These are phyloP conservation scores for Oceanodroma tethys DNA, from an alignment of 2,113 vertebrate genomes.

Conservation along the genomic window DNA sequence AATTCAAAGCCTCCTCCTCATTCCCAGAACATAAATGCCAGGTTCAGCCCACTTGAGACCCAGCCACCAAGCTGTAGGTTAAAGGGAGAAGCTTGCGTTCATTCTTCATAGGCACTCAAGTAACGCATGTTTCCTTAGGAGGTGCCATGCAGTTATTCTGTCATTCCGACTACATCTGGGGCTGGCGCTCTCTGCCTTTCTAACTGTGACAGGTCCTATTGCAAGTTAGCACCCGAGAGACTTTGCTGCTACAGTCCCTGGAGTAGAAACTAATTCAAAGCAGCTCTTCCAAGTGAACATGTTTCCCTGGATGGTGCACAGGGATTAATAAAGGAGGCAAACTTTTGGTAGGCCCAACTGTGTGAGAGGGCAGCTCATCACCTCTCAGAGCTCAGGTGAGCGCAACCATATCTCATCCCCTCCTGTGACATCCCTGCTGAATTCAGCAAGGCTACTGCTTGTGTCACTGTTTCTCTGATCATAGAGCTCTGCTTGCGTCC, in stretches of 20 bases:
- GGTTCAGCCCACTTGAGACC: not conserved
- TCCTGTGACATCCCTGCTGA: not conserved
- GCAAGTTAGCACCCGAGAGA: not conserved
- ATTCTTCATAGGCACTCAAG: not conserved
- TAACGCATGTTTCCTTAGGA: not conserved
- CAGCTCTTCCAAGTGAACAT: not conserved
- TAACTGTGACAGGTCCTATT: not conserved
- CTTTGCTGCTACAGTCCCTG: not conserved
- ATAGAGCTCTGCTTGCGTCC: not conserved
- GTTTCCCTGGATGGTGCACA: not conserved
- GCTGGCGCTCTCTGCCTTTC: not conserved
- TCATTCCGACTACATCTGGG: not conserved
- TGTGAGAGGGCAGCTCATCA: not conserved
- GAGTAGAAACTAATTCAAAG: not conserved
- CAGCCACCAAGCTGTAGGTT: not conserved
- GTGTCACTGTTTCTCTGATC: not conserved
- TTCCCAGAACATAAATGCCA: not conserved
- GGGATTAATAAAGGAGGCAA: not conserved
- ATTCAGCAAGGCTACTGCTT: no score
- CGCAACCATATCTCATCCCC: rapidly evolving
- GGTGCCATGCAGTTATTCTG: not conserved
- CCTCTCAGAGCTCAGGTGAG: not conserved
- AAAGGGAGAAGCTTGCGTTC: not conserved
- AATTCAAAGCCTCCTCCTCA: not conserved
- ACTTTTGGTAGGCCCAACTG: not conserved